Evolutionary conservation across 2,888 invertebrate genomes (phyloP).

Genomic region (Argyresthia albistria): DNA sequence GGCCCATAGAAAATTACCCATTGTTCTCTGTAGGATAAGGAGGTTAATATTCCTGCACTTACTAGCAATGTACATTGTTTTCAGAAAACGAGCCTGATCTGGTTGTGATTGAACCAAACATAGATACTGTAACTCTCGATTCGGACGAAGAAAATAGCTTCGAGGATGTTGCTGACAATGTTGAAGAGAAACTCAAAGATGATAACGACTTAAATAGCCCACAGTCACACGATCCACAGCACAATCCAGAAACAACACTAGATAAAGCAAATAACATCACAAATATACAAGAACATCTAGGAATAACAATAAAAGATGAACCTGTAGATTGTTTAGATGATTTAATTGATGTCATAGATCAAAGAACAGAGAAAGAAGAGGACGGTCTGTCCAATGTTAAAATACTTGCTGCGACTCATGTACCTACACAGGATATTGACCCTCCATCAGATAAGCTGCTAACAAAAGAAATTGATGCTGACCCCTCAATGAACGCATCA

Average conservation of each 20-base stretch:
- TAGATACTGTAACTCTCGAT: conserved; percentile 42
- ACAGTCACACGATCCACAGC: no score
- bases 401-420: conserved; percentile 12
- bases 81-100: conserved; percentile 34
- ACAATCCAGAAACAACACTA: no score
- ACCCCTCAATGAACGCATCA: no score
- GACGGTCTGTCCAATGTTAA: conserved; percentile 15
- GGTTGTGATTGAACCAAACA: conserved; percentile 33
- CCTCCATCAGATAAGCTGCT: conserved; percentile 5
- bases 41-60: no score
- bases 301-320: conserved; percentile 9
- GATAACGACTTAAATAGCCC: no score
- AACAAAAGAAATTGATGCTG: no score
- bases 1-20: no score
- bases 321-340: background rate
- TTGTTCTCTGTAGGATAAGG: no score
- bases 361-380: background rate
- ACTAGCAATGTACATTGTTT: background rate
- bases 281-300: background rate
- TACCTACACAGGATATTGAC: conserved; percentile 9
- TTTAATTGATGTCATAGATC: no score
- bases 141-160: conserved; percentile 22
- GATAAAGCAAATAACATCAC: conserved; percentile 5
- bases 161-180: background rate
- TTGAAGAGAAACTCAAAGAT: background rate